Base-by-base conservation (phyloP, 2,888 invertebrate species). In the Erpobdella octoculata region DNA sequence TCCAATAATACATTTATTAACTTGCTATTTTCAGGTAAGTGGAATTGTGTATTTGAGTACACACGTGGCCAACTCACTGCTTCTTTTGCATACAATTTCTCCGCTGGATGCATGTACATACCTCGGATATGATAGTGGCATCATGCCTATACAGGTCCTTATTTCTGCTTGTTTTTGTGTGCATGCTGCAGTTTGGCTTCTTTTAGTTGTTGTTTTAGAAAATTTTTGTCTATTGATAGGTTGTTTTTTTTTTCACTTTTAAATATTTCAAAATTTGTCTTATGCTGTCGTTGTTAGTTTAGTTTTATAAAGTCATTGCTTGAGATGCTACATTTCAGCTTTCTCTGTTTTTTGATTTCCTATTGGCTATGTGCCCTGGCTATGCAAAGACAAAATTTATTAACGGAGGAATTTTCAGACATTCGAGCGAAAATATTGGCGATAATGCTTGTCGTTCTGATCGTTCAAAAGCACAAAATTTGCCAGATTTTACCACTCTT, bases 101-200 rank as follows among this genome's bases (percentile, higher is more conserved):
- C 86, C 85, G 1, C 77, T 86, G 9, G 83, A 85, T 74, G 81
- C 84, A 62, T 85, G 85, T 76, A 86, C 85, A 0, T 86, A 86
- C 78, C 79, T 85, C 75, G 86, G 86, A n/a, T 76, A 82, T 18
- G 86, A 86, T 78, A 85, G 83, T 76, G 86, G 85, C 21, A 80
- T 82, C 33, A 76, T 80, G 25, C 82, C 85, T 3, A 78, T 85
- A 31, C 68, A 73, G 74, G 77, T 77, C 9, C 12, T 36, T 46
- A 9, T 25, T n/a, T n/a, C 21, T 31, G 36, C 25, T 35, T 33
- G 37, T 70, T 48, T n/a, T n/a, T n/a, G n/a, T n/a, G n/a, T n/a
- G n/a, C n/a, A n/a, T n/a, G n/a, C n/a, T n/a, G n/a, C n/a, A n/a
- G n/a, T n/a, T n/a, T n/a, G n/a, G n/a, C n/a, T n/a, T n/a, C n/a